phyloP scores from a whole-genome alignment of 2,113 vertebrate genomes.

The Catharus bicknelli region DNA sequence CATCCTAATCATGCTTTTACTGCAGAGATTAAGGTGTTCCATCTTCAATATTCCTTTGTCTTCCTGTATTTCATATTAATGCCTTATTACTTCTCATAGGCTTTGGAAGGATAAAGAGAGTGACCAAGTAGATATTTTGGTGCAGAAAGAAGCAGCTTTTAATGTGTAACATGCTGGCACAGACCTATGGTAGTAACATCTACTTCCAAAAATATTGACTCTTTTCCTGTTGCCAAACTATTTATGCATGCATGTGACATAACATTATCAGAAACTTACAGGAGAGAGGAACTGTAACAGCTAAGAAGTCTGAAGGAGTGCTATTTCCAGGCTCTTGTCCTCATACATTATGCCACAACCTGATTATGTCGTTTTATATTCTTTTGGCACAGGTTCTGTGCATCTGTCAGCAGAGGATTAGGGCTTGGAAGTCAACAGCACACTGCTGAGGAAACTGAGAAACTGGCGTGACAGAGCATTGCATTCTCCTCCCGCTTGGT shows the following conservation, averaged over 20 bases:
- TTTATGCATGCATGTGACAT: accelerated
- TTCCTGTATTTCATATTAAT: background rate
- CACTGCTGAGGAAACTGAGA: background rate
- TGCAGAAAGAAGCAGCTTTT: background rate
- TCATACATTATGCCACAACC: background rate
- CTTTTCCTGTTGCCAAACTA: background rate
- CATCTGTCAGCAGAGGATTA: background rate
- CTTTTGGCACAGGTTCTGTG: background rate
- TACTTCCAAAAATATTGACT: background rate
- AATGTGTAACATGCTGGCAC: background rate
- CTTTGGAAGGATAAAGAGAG: background rate
- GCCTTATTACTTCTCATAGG: background rate
- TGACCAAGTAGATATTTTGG: background rate
- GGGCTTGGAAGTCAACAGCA: background rate
- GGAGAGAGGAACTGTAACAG: background rate
- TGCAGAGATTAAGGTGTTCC: background rate
- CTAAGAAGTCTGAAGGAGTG: background rate
- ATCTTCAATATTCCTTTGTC: background rate
- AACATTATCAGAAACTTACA: background rate
- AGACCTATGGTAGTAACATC: background rate
- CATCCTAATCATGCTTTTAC: background rate
- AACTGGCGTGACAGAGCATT: background rate
- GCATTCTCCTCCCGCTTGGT: background rate
- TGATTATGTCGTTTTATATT: background rate
- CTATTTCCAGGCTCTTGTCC: background rate